Base-by-base conservation (phyloP, 2,113 vertebrate genomes). In the Psilopsiagon aurifrons region DNA sequence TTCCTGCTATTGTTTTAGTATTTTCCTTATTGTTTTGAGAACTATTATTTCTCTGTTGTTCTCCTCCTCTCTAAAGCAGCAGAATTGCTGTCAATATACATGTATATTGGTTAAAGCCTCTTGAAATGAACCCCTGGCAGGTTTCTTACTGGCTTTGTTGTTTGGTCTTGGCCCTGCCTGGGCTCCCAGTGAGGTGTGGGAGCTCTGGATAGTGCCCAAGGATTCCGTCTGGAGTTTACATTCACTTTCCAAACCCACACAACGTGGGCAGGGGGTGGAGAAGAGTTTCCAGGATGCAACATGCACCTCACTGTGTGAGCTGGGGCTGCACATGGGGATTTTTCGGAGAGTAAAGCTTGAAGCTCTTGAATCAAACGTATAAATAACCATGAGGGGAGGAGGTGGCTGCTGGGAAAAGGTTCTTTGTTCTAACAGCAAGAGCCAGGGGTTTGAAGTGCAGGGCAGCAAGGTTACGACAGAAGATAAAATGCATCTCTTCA, bases 311-410 rank as follows among this genome's bases (percentile, higher is more conserved):
- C 2, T 11, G 25, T 18, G 16, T 0, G 15, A 49, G 25, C 43
- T 8, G 9, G 27, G 1, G 0, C 83, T 57, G 64, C 41, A 64
- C 35, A 13, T 1, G 0, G 2, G 17, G 44, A 46, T n/a, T 31
- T 83, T 59, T 28, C 78, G 25, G 37, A 25, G 39, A 27, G 33
- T 5, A 41, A 70, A 87, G 35, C 69, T 63, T 47, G 49, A 74
- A 83, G 51, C 67, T 3, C 3, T 82, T 94, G 24, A 60, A 37
- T 44, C 70, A 54, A 67, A 70, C 25, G 28, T 78, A 19, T 37
- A 19, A 77, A 92, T 59, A 78, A 66, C 17, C 70, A 29, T 17
- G 31, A 8, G 43, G 66, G 60, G 60, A 87, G 82, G 57, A 69
- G 73, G 64, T 75, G 68, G 28, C 51, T 70, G 55, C 24, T 80